Base-by-base conservation (phyloP, 1,140 invertebrate genomes). In the Philaenus spumarius region DNA sequence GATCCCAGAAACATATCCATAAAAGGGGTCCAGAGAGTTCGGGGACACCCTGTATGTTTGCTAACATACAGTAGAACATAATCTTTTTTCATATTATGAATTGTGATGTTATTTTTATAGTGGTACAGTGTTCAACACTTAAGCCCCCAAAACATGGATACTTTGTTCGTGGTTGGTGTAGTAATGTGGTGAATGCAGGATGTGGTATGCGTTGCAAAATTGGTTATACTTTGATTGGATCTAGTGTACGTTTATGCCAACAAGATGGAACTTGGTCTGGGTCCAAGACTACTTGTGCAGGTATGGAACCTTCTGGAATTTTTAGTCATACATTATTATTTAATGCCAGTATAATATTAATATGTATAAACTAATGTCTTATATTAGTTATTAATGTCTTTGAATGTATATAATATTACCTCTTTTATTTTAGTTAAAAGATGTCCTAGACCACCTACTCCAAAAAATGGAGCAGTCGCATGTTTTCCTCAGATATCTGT, bases 231-330 rank as follows among this genome's bases (percentile, higher is more conserved):
- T 70, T 87, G 1, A 68, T 71, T 9, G 85, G 85, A 0, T 81
- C 77, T 55, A 84, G 82, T 67, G 79, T 87, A 20, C 70, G 84
- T 46, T 73, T 86, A 1, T 87, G 85, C 68, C 75, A 77, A 43
- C 77, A 78, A 51, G 77, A 84, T 69, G 84, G 82, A 1, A 75
- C 69, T 6, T 88, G 86, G 86, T 83, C 81, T 12, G 86, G 86
- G 1, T 72, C 72, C 14, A 72, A 78, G 37, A 72, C 83, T 7
- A 68, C 74, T 46, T 87, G 85, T 73, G 71, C 80, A 62, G 71
- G 82, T 84, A 73, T 26, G 19, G 46, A 37, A 37, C 9, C 9
- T n/a, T 11, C n/a, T 9, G 9, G 9, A 37, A n/a, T 37, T 11
- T 37, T 11, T 37, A 37, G 35, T 37, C 9, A 37, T 37, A n/a